Percentiles rank a stretch among this genome's conserved stretches.
Conservation (phyloP, 2,888 invertebrate genomes). For the Coenonympha glycerion region DNA sequence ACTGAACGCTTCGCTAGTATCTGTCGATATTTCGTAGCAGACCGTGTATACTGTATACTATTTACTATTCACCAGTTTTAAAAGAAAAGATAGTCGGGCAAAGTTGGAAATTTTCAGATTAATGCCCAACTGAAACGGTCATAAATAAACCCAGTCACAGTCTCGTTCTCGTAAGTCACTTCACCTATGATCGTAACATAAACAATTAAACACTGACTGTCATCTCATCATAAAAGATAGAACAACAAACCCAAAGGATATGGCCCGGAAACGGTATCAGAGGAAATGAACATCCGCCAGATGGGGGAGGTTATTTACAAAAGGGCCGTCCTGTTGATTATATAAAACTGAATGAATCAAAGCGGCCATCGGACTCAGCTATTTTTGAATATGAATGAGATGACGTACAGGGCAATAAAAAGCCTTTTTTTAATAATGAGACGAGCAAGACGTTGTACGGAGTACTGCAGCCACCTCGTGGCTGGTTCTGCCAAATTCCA, state of each 20-base stretch:
- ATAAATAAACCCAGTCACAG: too few species aligned
- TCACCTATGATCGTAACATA: not conserved
- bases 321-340: conserved; percentile 20
- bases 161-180: not conserved
- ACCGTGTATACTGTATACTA: too few species aligned
- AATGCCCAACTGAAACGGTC: too few species aligned
- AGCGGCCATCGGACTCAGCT: conserved; percentile 22
- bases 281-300: conserved; percentile 73
- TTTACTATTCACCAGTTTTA: too few species aligned
- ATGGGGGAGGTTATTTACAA: conserved; percentile 53
- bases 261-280: conserved; percentile 65
- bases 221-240: conserved; percentile 57
- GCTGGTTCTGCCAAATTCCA: too few species aligned
- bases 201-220: conserved; percentile 42
- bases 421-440: too few species aligned
- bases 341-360: conserved; percentile 29
- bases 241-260: conserved; percentile 63
- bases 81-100: too few species aligned
- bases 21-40: too few species aligned
- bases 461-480: too few species aligned
- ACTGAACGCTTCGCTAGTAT: too few species aligned
- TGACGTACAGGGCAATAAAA: conserved; percentile 9
- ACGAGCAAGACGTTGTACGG: too few species aligned
- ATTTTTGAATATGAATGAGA: conserved; percentile 28
- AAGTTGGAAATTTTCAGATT: too few species aligned